Percentiles rank a stretch among this genome's conserved stretches.
Conservation (phyloP, 2,113 vertebrate genomes). For the Aythya baeri region DNA sequence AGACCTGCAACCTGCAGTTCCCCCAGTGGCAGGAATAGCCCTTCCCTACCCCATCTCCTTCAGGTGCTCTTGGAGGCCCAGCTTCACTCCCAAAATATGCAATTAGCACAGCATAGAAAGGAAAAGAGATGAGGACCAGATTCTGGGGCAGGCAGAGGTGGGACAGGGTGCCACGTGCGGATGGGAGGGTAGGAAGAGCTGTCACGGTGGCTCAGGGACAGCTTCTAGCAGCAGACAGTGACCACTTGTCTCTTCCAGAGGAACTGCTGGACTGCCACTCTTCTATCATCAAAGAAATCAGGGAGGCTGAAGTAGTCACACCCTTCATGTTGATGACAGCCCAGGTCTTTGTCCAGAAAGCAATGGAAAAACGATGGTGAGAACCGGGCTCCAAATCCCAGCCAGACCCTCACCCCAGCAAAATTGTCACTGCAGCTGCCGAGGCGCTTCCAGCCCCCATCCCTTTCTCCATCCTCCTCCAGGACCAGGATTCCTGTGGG, state of each 20-base stretch:
- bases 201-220: not conserved
- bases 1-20: not conserved
- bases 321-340: conserved; percentile 25
- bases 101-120: not conserved
- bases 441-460: too few species aligned
- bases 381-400: not conserved
- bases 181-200: not conserved
- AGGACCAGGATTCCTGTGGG: not conserved
- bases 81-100: not conserved
- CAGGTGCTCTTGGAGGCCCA: not conserved
- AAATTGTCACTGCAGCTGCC: not conserved
- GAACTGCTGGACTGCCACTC: conserved; percentile 54
- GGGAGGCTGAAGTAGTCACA: not conserved
- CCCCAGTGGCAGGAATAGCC: not conserved
- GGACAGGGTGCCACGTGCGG: not conserved
- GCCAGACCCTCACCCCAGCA: not conserved
- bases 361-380: conserved; percentile 69
- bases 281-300: conserved; percentile 49
- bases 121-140: not conserved
- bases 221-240: not conserved
- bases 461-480: not conserved
- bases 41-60: not conserved
- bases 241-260: conserved; percentile 42
- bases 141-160: not conserved
- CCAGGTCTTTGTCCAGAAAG: conserved; percentile 50